phyloP scores from a whole-genome alignment of 1,140 invertebrate species.

The Zaprionus taronus region DNA sequence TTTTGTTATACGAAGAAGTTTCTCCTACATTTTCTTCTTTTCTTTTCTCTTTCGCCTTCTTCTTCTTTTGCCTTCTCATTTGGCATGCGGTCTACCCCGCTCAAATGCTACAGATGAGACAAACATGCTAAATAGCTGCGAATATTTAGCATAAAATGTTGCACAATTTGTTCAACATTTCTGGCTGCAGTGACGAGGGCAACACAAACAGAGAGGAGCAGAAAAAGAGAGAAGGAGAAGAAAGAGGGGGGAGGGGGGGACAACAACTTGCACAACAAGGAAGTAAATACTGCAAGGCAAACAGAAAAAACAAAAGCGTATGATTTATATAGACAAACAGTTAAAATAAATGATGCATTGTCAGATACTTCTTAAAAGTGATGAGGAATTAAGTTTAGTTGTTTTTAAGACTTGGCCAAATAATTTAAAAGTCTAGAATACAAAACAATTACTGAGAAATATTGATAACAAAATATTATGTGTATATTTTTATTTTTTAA shows the following conservation, averaged over 20 bases:
- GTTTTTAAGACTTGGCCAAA: too few species aligned
- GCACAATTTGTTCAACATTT: conserved; percentile 43
- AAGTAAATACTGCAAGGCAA: conserved; percentile 39
- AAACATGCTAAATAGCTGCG: conserved; percentile 50
- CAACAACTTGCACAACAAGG: conserved; percentile 22
- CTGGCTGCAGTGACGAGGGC: conserved; percentile 9
- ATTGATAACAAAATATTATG: too few species aligned
- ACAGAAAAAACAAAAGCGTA: conserved; percentile 21
- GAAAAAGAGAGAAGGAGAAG: background rate
- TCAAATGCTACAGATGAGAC: conserved; percentile 13
- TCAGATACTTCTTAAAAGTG: background rate
- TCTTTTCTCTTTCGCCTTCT: background rate
- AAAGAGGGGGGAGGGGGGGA: background rate
- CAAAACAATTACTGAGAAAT: too few species aligned
- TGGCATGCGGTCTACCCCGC: conserved; percentile 5
- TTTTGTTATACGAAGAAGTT: conserved; percentile 11
- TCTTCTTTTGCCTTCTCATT: background rate
- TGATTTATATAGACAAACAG: conserved; percentile 23
- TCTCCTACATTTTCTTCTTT: background rate
- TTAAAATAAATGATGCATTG: background rate
- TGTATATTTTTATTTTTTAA: too few species aligned
- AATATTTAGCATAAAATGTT: conserved; percentile 42
- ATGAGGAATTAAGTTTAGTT: too few species aligned
- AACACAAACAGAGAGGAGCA: background rate
- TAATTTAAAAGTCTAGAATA: too few species aligned